Evolutionary conservation across 2,113 vertebrate genomes (phyloP).

Genomic region (Paradisaea rubra): DNA sequence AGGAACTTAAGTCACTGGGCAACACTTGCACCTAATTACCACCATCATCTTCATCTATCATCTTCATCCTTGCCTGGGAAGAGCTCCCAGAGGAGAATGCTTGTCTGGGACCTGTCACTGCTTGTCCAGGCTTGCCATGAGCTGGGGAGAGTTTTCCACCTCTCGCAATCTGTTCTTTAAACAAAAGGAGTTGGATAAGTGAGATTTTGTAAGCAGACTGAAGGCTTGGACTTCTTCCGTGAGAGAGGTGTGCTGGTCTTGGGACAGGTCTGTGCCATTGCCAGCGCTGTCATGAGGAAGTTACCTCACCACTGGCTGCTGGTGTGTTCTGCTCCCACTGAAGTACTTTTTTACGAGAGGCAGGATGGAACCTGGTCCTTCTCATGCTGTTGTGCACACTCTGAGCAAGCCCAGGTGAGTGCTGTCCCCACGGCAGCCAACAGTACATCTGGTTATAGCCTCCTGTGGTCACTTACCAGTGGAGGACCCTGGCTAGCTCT

Average conservation of each 20-base stretch:
- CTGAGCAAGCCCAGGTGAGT: neutral
- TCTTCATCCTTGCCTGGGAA: neutral
- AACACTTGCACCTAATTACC: neutral
- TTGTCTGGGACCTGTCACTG: neutral
- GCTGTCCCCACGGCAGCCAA: neutral
- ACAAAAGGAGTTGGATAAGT: neutral
- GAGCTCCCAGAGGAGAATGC: neutral
- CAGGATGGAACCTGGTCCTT: neutral
- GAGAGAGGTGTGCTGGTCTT: neutral
- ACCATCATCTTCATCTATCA: neutral
- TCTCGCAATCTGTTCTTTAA: neutral
- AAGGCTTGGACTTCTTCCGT: neutral
- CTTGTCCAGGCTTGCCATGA: neutral
- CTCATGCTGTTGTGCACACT: rapidly evolving
- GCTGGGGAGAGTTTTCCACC: neutral
- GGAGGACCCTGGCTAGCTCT: neutral
- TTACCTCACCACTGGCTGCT: neutral
- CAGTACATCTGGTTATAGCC: neutral
- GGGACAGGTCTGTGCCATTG: neutral
- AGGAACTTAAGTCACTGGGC: neutral
- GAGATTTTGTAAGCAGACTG: neutral
- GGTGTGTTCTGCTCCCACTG: neutral
- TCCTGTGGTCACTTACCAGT: neutral
- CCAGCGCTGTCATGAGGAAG: neutral
- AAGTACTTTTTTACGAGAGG: neutral